These are phyloP conservation scores for Drosophila hydei DNA, from an alignment of 1,140 invertebrate genomes.

Conservation along the genomic window DNA sequence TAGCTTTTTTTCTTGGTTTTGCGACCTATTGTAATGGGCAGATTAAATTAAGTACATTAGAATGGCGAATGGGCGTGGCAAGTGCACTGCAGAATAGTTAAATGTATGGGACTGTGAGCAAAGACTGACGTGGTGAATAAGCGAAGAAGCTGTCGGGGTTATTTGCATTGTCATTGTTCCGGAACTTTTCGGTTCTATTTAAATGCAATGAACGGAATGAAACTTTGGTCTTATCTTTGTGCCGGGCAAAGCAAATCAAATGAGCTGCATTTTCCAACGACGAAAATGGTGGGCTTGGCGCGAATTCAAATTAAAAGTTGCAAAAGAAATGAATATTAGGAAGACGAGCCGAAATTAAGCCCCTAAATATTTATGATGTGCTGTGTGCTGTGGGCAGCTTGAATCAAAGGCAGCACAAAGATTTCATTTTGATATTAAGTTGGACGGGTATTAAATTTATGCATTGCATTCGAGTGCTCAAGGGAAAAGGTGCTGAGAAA, in stretches of 20 bases:
- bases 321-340: slow-evolving; percentile 76
- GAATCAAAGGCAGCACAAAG: slow-evolving; percentile 59
- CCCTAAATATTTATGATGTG: slow-evolving; percentile 81
- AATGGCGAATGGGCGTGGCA: slow-evolving; percentile 46
- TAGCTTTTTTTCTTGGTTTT: slow-evolving; percentile 61
- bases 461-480: slow-evolving; percentile 43
- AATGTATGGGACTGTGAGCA: slow-evolving; percentile 54
- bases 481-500: slow-evolving; percentile 27
- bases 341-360: slow-evolving; percentile 61
- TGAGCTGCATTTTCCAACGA: slow-evolving; percentile 43
- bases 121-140: slow-evolving; percentile 59
- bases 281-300: slow-evolving; percentile 6
- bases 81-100: slow-evolving; percentile 7
- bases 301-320: slow-evolving; percentile 79
- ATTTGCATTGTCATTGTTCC: slow-evolving; percentile 61
- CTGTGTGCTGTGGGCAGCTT: slow-evolving; percentile 62
- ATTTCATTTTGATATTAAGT: slow-evolving; percentile 77
- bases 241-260: slow-evolving; percentile 63
- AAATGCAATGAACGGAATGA: slow-evolving; percentile 74
- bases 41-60: slow-evolving; percentile 47
- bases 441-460: slow-evolving; percentile 70
- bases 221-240: slow-evolving; percentile 68
- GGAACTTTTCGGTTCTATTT: slow-evolving; percentile 50
- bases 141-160: slow-evolving; percentile 41
- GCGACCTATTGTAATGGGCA: slow-evolving; percentile 31